These are phyloP conservation scores for Blastobasis adustella DNA, from an alignment of 2,888 invertebrate genomes.

Conservation along the genomic window DNA sequence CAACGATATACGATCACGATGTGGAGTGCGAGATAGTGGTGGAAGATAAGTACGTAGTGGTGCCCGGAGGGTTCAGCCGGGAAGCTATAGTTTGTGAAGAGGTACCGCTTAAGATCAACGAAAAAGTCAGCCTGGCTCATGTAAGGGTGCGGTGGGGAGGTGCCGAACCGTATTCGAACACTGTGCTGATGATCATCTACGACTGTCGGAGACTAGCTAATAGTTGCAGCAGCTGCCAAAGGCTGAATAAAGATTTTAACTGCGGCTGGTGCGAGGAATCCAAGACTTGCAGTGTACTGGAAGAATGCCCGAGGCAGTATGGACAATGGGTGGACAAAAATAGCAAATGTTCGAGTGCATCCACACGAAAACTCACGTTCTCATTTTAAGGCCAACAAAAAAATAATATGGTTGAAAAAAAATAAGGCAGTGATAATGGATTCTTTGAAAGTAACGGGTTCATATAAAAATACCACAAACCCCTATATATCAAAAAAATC, in stretches of 20 bases:
- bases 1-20: constrained; percentile 23
- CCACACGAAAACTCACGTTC: background rate
- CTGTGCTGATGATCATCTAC: constrained; percentile 27
- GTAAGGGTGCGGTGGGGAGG: constrained; percentile 30
- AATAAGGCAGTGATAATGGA: constrained; percentile 3
- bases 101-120: constrained; percentile 7
- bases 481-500: too few relatives aligned
- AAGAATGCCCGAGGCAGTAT: constrained; percentile 23
- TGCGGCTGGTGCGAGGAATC: constrained; percentile 29
- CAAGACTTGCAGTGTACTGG: constrained; percentile 17
- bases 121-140: constrained; percentile 18
- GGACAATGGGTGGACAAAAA: constrained; percentile 12
- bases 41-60: constrained; percentile 13
- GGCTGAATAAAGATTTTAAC: constrained; percentile 21
- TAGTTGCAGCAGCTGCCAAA: constrained; percentile 21
- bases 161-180: constrained; percentile 31
- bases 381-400: too few relatives aligned
- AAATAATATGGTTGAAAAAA: too few relatives aligned
- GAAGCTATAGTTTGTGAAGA: constrained; percentile 15
- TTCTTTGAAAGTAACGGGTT: constrained; percentile 5
- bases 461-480: background rate
- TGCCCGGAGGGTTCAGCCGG: constrained; percentile 13
- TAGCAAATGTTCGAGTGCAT: background rate
- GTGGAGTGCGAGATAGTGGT: constrained; percentile 26
- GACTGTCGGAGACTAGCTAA: constrained; percentile 23